Base-by-base conservation (phyloP, 2,888 invertebrate genomes). In the Sussaba pulchella region DNA sequence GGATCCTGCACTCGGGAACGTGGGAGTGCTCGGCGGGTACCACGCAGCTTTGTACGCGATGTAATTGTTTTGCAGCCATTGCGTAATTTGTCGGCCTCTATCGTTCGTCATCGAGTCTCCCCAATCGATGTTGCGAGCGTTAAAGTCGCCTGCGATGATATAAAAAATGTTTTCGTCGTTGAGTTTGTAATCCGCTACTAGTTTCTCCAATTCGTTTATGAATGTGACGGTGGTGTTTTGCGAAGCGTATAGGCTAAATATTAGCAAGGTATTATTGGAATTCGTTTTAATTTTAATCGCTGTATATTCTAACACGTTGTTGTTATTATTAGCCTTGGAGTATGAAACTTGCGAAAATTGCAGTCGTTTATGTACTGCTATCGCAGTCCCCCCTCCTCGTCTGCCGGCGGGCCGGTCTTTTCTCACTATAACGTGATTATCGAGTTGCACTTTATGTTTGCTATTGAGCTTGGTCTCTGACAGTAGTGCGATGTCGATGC, bases 381-480 rank as follows among this genome's bases (percentile, higher is more conserved):
- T 67, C 9, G 82, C 79, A 0, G 79, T 82, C 0, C 82, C 79
- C 5, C 77, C 79, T 2, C 77, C 79, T 8, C 24, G 41, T 19
- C 31, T 67, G 5, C 69, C 36, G 19, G 47, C 41, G 1, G 45
- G 43, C 39, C 79, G 41, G 5, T 82, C 73, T 0, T 50, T 57
- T 52, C 78, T 59, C 1, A 82, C 39, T 0, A 76, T 6, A 0
- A 14, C 1, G 54, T 78, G 54, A 39, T 63, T 26, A 0, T 52
- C 14, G 10, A 74, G 26, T 9, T 26, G 19, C 9, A 76, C 6
- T 36, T n/a, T 31, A 9, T 72, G 77, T 77, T 72, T 80, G 0
- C 1, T 5, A 31, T 74, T 80, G 50, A 72, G 6, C 50, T 80
- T 80, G 2, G 76, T 76, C 31, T 76, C 80, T 19, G 71, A 71